A percentile compares a stretch with the other conserved stretches of the same genome.
Evolutionary conservation across 2,888 invertebrate species (phyloP).

Genomic region (Lomographa bimaculata): DNA sequence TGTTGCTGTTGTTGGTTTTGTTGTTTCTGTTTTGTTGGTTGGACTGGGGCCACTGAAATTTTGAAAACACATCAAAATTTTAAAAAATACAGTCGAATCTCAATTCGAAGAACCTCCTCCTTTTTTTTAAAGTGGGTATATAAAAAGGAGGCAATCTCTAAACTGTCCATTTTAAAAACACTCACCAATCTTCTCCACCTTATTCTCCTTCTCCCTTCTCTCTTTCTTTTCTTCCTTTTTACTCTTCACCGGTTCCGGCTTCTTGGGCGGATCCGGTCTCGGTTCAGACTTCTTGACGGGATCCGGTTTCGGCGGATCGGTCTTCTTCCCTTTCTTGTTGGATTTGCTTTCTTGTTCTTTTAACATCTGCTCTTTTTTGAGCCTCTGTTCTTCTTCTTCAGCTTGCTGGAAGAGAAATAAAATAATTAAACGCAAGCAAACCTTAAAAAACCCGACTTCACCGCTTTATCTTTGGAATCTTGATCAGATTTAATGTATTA

Average conservation of each 20-base stretch:
- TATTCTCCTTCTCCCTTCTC: constrained; percentile 54
- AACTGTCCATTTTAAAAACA: too few relatives aligned
- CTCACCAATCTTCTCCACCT: constrained; percentile 62
- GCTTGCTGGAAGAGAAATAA: constrained; percentile 44
- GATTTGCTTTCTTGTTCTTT: constrained; percentile 40
- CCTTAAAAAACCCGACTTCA: too few relatives aligned
- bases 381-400: constrained; percentile 59
- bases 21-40: constrained; percentile 35
- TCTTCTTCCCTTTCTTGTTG: constrained; percentile 48
- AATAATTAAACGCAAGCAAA: too few relatives aligned
- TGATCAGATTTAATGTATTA: too few relatives aligned
- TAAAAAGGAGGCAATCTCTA: too few relatives aligned
- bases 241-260: constrained; percentile 47
- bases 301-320: constrained; percentile 39
- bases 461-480: too few relatives aligned
- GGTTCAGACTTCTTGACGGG: constrained; percentile 44
- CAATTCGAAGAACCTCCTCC: too few relatives aligned
- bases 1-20: constrained; percentile 24
- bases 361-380: constrained; percentile 37
- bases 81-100: background rate
- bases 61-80: background rate
- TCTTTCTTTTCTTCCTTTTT: constrained; percentile 51
- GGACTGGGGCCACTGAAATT: constrained; percentile 29
- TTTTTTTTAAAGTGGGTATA: too few relatives aligned
- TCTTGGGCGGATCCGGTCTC: constrained; percentile 45